Conservation (phyloP, 2,888 invertebrate genomes). For the Tigriopus californicus region DNA sequence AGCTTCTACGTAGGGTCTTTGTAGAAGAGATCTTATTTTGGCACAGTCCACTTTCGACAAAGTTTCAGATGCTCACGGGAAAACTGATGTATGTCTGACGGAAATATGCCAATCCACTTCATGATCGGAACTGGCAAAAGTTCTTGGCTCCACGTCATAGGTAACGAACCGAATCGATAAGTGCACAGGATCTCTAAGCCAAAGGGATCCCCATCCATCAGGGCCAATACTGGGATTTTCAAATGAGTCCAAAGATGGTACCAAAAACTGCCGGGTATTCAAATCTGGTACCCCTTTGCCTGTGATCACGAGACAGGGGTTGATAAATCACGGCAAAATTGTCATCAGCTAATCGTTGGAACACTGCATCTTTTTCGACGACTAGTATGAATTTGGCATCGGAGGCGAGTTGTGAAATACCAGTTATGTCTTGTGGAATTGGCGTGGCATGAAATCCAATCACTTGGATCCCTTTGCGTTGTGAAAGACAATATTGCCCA, state of each 20-base stretch:
- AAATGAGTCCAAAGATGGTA: conserved; percentile 46
- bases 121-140: conserved; percentile 48
- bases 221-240: conserved; percentile 48
- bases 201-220: conserved; percentile 82
- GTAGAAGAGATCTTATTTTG: no score
- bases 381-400: conserved; percentile 58
- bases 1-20: no score
- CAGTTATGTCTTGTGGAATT: conserved; percentile 48
- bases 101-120: conserved; percentile 58
- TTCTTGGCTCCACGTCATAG: conserved; percentile 41
- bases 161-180: conserved; percentile 65
- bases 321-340: conserved; percentile 35
- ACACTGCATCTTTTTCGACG: conserved; percentile 83
- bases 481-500: conserved; percentile 46
- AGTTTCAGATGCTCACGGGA: no score
- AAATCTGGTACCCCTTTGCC: conserved; percentile 89
- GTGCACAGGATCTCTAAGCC: conserved; percentile 76
- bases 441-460: not conserved
- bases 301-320: conserved; percentile 29
- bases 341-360: conserved; percentile 61
- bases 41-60: no score
- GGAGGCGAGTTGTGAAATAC: conserved; percentile 43
- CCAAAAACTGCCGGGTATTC: conserved; percentile 57
- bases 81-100: conserved; percentile 37
- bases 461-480: not conserved